Conservation (phyloP, 2,797 vertebrate genomes). For the Microctenopoma steveboyesi region DNA sequence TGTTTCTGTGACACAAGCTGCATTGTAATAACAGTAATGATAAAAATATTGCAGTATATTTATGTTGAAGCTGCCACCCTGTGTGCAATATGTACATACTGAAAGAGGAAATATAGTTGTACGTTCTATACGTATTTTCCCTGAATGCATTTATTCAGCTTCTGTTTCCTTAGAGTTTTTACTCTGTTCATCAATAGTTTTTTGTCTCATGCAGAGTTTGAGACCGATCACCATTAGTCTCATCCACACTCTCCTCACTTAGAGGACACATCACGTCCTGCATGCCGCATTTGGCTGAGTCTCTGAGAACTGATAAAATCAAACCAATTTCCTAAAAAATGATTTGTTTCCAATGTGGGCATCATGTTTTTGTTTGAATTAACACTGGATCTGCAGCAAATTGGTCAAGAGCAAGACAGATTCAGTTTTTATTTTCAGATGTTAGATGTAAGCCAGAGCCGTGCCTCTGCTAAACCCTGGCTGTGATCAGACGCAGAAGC, state of each 20-base stretch:
- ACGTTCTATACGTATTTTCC: conserved; percentile 30
- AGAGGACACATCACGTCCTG: too few relatives aligned
- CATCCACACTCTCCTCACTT: too few relatives aligned
- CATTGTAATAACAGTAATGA: conserved; percentile 1
- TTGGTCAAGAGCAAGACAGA: not conserved
- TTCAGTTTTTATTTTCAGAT: not conserved
- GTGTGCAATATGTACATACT: conserved; percentile 92
- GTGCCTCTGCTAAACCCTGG: not conserved
- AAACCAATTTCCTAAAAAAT: too few relatives aligned
- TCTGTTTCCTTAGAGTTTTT: too few relatives aligned
- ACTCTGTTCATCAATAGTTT: too few relatives aligned
- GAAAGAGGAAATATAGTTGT: conserved; percentile 54
- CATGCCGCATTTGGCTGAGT: too few relatives aligned
- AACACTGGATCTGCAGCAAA: not conserved
- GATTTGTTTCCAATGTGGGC: too few relatives aligned
- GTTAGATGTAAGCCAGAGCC: not conserved
- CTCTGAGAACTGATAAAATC: too few relatives aligned
- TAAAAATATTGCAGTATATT: conserved; percentile 45
- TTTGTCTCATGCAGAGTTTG: too few relatives aligned
- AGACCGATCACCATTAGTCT: too few relatives aligned
- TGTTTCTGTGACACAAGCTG: not conserved
- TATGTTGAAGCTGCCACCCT: conserved; percentile 76
- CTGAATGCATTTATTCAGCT: not conserved
- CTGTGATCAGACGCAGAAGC: conserved; percentile 48
- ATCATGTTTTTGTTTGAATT: not conserved